Evolutionary conservation across 2,888 invertebrate species (phyloP).

Genomic region (Theretra japonica): DNA sequence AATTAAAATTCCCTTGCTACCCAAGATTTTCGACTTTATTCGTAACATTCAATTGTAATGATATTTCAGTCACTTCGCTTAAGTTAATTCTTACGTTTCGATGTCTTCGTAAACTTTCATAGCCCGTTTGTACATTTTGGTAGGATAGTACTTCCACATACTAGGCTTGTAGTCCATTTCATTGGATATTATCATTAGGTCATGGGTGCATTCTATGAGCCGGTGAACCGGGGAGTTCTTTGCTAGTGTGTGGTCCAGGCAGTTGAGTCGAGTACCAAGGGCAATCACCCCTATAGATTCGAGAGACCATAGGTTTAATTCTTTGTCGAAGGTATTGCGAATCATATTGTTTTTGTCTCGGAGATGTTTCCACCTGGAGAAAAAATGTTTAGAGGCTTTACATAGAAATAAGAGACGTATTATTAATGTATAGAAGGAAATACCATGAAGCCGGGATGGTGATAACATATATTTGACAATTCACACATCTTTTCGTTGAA

Average conservation of each 20-base stretch:
- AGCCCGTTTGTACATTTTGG: conserved; percentile 58
- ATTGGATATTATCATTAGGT: conserved; percentile 51
- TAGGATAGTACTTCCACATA: conserved; percentile 61
- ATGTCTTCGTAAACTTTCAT: conserved; percentile 66
- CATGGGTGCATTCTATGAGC: conserved; percentile 63
- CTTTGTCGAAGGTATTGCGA: conserved; percentile 79
- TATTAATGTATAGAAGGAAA: no score
- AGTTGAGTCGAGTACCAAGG: conserved; percentile 68
- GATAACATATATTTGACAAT: no score
- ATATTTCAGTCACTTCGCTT: no score
- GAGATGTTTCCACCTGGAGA: conserved; percentile 76
- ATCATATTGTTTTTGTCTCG: conserved; percentile 83
- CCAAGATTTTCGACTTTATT: no score
- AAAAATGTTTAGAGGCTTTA: background rate
- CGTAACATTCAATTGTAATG: no score
- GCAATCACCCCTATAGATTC: conserved; percentile 81
- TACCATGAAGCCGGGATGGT: no score
- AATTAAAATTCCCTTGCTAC: no score
- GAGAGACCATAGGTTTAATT: conserved; percentile 86
- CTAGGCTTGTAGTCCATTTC: conserved; percentile 65
- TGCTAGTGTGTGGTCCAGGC: conserved; percentile 61
- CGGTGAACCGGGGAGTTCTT: conserved; percentile 61
- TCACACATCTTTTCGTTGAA: no score
- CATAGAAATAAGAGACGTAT: no score
- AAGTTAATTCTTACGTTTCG: conserved; percentile 53